phyloP scores from a whole-genome alignment of 2,888 invertebrate genomes.

The Brachyptera putata region DNA sequence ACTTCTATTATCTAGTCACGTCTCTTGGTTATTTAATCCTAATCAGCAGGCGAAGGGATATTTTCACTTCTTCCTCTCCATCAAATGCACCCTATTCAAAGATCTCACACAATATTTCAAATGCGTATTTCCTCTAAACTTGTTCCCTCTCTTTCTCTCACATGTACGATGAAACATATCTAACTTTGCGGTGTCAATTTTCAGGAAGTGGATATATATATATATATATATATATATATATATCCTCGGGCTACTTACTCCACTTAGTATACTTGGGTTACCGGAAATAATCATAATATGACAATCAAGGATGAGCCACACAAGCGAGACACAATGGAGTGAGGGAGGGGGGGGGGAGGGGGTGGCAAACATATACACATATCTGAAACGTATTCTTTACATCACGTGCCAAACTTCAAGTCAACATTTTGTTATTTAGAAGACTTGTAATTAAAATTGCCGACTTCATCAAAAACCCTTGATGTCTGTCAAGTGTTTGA shows the following conservation, averaged over 20 bases:
- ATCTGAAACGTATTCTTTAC: background rate
- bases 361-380: too few species aligned
- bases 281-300: conserved; percentile 3
- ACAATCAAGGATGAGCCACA: background rate
- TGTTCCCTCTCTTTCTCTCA: conserved; percentile 19
- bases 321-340: background rate
- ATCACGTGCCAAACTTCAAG: conserved; percentile 8
- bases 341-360: background rate
- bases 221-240: too few species aligned
- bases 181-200: conserved; percentile 20
- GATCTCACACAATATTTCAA: conserved; percentile 1
- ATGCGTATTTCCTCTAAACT: background rate
- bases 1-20: conserved; percentile 34
- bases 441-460: too few species aligned
- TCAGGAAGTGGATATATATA: conserved; percentile 23
- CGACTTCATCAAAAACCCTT: too few species aligned
- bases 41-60: conserved; percentile 26
- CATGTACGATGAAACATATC: conserved; percentile 18
- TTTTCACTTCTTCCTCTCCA: background rate
- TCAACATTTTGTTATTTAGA: too few species aligned
- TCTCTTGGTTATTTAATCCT: conserved; percentile 34
- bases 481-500: too few species aligned
- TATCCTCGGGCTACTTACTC: conserved; percentile 12
- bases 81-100: background rate
- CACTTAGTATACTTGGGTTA: background rate